phyloP scores from a whole-genome alignment of 2,888 invertebrate genomes.

The Callosobruchus maculatus region DNA sequence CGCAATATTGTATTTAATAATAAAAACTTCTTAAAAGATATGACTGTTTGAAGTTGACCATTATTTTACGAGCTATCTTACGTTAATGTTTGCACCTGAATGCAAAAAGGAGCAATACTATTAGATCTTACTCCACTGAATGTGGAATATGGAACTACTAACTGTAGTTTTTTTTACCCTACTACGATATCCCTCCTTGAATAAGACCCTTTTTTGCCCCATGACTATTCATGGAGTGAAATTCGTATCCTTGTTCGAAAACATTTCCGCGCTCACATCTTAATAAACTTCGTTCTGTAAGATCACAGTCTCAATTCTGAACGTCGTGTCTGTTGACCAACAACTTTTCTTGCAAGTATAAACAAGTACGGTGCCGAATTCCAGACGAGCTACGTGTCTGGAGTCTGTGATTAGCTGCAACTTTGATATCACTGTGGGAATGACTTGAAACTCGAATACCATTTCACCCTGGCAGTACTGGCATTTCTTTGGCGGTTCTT shows the following conservation, averaged over 20 bases:
- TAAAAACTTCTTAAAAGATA: too few relatives aligned
- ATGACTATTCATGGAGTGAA: background rate
- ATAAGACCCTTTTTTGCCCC: too few relatives aligned
- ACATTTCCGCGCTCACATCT: background rate
- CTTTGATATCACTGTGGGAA: slow-evolving; percentile 75
- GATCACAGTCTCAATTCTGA: slow-evolving; percentile 67
- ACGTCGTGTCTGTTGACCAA: slow-evolving; percentile 69
- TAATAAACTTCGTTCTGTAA: slow-evolving; percentile 67
- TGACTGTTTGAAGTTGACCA: too few relatives aligned
- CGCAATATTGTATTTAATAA: too few relatives aligned
- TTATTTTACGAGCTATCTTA: too few relatives aligned
- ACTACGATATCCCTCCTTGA: too few relatives aligned
- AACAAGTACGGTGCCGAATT: slow-evolving; percentile 83
- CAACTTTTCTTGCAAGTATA: slow-evolving; percentile 83
- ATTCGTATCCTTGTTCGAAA: background rate
- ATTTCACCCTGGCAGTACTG: slow-evolving; percentile 67
- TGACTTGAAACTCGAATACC: slow-evolving; percentile 78
- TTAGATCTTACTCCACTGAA: too few relatives aligned
- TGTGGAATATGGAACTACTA: too few relatives aligned
- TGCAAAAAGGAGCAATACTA: too few relatives aligned
- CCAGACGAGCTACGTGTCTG: slow-evolving; percentile 56
- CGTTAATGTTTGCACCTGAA: too few relatives aligned
- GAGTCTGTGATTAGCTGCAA: slow-evolving; percentile 57
- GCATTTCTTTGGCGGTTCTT: slow-evolving; percentile 57
- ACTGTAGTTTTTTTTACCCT: too few relatives aligned